phyloP scores from a whole-genome alignment of 2,113 vertebrate species.

The Condylura cristata region DNA sequence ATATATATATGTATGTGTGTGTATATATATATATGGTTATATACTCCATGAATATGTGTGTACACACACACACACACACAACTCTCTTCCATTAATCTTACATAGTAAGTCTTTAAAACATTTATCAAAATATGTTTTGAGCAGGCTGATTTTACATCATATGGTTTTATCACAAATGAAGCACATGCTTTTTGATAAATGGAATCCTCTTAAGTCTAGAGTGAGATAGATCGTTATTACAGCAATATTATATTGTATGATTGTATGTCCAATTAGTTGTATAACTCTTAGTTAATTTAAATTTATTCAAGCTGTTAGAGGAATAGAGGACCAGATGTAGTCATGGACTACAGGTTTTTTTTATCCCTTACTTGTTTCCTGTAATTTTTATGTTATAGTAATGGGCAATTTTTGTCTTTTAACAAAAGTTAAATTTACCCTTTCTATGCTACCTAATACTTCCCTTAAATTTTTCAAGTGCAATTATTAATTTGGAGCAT shows the following conservation, averaged over 20 bases:
- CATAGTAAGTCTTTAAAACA: slow-evolving; percentile 29
- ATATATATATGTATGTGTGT: neutral
- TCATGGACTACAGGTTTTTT: neutral
- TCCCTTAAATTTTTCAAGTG: slow-evolving; percentile 74
- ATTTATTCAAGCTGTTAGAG: neutral
- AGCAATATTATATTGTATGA: neutral
- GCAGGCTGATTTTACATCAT: neutral
- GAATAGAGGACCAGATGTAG: neutral
- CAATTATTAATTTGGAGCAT: slow-evolving; percentile 79
- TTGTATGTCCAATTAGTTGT: neutral
- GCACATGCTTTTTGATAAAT: slow-evolving; percentile 1
- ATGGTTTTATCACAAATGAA: slow-evolving; percentile 23
- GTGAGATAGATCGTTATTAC: neutral
- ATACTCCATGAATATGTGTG: neutral
- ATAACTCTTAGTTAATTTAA: neutral
- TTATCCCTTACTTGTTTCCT: neutral
- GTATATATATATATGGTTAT: neutral
- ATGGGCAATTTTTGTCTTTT: slow-evolving; percentile 13
- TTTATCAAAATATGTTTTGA: neutral
- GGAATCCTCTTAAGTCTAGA: neutral
- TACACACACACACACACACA: neutral
- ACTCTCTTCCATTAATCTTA: slow-evolving; percentile 22
- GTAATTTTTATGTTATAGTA: neutral
- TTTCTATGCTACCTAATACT: slow-evolving; percentile 78
- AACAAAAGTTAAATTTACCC: slow-evolving; percentile 60